These are phyloP conservation scores for Etheostoma nigrum DNA, from an alignment of 2,797 vertebrate species.

Conservation along the genomic window DNA sequence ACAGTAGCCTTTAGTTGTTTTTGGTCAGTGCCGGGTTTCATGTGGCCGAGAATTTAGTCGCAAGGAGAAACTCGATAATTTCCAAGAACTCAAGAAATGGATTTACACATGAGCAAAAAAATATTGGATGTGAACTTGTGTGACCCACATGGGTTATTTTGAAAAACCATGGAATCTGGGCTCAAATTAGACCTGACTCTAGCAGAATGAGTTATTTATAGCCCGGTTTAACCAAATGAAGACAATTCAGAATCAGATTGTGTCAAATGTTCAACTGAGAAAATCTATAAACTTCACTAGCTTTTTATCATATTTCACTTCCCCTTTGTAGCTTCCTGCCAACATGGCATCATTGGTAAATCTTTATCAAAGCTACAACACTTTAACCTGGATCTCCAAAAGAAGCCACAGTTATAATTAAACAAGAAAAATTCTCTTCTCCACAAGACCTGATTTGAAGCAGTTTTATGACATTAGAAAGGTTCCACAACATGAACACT, in stretches of 20 bases:
- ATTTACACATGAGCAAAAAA: conserved; percentile 57
- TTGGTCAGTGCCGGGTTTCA: conserved; percentile 55
- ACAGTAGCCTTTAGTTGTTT: conserved; percentile 46
- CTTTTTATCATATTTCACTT: conserved; percentile 4
- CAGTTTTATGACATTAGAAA: neutral
- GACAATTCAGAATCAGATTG: neutral
- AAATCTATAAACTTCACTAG: neutral
- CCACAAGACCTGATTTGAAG: neutral
- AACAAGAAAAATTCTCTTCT: neutral
- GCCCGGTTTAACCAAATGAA: neutral
- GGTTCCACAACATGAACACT: neutral
- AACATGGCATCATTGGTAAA: conserved; percentile 6
- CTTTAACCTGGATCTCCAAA: neutral
- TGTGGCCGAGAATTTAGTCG: conserved; percentile 56
- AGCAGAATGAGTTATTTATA: neutral
- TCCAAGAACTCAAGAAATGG: conserved; percentile 54
- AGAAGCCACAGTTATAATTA: neutral
- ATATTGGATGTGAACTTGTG: conserved; percentile 44
- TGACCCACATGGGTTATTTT: conserved; percentile 42
- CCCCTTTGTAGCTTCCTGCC: conserved; percentile 10
- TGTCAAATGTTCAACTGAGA: neutral
- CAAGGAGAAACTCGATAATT: conserved; percentile 55
- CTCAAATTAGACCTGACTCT: conserved; percentile 14
- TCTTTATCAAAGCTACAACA: conserved; percentile 12
- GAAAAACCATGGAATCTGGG: conserved; percentile 29